A percentile compares a stretch with the other conserved stretches of the same genome.
phyloP scores from a whole-genome alignment of 1,140 invertebrate species.

The Phymastichus coffea region DNA sequence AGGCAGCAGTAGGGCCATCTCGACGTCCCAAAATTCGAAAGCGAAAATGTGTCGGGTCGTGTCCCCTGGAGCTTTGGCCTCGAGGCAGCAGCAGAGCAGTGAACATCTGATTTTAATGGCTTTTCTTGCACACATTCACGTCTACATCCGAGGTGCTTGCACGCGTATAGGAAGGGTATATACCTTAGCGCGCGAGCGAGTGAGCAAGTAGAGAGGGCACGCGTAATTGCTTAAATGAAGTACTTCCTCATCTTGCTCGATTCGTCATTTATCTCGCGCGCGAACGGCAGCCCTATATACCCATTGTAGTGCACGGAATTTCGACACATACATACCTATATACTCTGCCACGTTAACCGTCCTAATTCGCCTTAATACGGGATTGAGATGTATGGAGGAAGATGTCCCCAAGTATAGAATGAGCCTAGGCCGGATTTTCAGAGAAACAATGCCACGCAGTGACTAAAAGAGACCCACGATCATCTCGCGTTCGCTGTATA shows the following conservation, averaged over 20 bases:
- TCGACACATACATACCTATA: neutral
- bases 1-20: too few species aligned
- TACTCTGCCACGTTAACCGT: neutral
- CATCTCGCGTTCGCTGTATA: too few species aligned
- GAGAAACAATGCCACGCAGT: too few species aligned
- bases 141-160: neutral
- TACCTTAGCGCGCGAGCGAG: neutral
- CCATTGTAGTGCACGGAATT: neutral
- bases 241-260: conserved; percentile 29
- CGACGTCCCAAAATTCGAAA: conserved; percentile 20
- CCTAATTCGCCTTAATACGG: conserved; percentile 19
- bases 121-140: conserved; percentile 10
- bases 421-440: conserved; percentile 14
- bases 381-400: conserved; percentile 8
- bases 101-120: conserved; percentile 19
- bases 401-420: too few species aligned
- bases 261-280: conserved; percentile 27
- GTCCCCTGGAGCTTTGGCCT: too few species aligned
- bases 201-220: neutral
- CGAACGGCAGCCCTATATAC: neutral
- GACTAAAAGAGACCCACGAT: too few species aligned
- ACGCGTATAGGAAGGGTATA: neutral
- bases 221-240: conserved; percentile 31
- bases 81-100: neutral
- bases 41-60: conserved; percentile 13